Percentiles rank a stretch among this genome's conserved stretches.
phyloP scores from a whole-genome alignment of 2,888 invertebrate genomes.

The Trissolcus japonicus region DNA sequence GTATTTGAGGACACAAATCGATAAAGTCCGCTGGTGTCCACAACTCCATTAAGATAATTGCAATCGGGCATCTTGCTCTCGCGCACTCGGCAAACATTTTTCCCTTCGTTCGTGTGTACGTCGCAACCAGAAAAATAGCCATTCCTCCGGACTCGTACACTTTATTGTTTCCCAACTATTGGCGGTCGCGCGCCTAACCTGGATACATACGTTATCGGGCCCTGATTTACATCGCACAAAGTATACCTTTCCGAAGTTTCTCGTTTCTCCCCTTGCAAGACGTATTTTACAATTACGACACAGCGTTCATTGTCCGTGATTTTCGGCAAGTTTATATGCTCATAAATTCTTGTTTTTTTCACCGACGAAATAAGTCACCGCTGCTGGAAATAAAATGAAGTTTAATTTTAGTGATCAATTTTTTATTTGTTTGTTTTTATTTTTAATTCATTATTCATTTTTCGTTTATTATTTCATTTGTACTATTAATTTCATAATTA shows the following conservation, averaged over 20 bases:
- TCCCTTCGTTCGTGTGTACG: conserved; percentile 18
- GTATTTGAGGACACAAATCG: conserved; percentile 62
- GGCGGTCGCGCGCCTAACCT: conserved; percentile 63
- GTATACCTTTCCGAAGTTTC: conserved; percentile 32
- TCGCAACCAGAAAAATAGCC: conserved; percentile 44
- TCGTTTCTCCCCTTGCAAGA: conserved; percentile 48
- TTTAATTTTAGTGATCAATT: neutral
- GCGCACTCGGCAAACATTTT: conserved; percentile 39
- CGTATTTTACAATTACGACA: conserved; percentile 46
- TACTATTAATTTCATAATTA: neutral
- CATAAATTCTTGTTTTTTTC: conserved; percentile 5
- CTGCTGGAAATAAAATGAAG: too few species aligned
- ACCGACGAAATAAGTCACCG: too few species aligned
- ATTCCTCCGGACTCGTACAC: conserved; percentile 48
- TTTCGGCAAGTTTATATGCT: conserved; percentile 21
- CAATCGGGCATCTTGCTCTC: conserved; percentile 48
- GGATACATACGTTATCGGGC: conserved; percentile 62
- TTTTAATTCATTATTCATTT: too few species aligned
- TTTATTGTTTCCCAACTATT: conserved; percentile 58
- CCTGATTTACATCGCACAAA: conserved; percentile 51
- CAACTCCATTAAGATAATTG: conserved; percentile 75
- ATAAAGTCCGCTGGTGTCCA: conserved; percentile 69
- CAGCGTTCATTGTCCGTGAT: conserved; percentile 26
- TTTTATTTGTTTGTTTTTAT: neutral
- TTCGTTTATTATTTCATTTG: neutral